Evolutionary conservation across 1,140 invertebrate species (phyloP).

Genomic region (Microplitis demolitor): DNA sequence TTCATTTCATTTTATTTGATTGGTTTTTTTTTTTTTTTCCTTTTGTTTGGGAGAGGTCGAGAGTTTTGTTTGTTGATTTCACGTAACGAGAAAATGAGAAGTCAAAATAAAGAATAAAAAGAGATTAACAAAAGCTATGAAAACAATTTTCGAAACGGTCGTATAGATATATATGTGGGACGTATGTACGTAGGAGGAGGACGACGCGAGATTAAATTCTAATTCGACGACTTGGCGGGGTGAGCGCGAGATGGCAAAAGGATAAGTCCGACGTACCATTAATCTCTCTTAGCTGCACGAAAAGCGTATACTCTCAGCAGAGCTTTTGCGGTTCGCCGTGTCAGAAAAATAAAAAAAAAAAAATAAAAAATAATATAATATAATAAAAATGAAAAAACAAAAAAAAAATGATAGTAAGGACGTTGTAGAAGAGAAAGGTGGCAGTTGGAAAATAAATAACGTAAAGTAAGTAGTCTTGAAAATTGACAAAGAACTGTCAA

Average conservation of each 20-base stretch:
- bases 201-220: slow-evolving; percentile 26
- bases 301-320: slow-evolving; percentile 11
- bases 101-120: not conserved
- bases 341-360: not conserved
- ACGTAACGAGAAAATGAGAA: too few species aligned
- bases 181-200: too few species aligned
- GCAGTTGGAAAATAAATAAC: not conserved
- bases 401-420: not conserved
- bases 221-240: slow-evolving; percentile 21
- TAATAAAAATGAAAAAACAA: not conserved
- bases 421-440: not conserved
- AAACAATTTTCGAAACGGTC: not conserved
- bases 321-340: slow-evolving; percentile 10
- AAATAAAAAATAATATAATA: not conserved
- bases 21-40: not conserved
- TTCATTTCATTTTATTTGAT: not conserved
- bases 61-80: too few species aligned
- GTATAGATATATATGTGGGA: not conserved
- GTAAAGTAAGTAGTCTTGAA: slow-evolving; percentile 9
- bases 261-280: slow-evolving; percentile 24
- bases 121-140: not conserved
- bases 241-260: slow-evolving; percentile 7
- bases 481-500: slow-evolving; percentile 34
- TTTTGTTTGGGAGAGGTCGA: too few species aligned
- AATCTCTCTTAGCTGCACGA: slow-evolving; percentile 30